A percentile compares a stretch with the other conserved stretches of the same genome.
Evolutionary conservation across 92 coral and sea anemone species (phyloP).

Genomic region (Meandrina meandrites): DNA sequence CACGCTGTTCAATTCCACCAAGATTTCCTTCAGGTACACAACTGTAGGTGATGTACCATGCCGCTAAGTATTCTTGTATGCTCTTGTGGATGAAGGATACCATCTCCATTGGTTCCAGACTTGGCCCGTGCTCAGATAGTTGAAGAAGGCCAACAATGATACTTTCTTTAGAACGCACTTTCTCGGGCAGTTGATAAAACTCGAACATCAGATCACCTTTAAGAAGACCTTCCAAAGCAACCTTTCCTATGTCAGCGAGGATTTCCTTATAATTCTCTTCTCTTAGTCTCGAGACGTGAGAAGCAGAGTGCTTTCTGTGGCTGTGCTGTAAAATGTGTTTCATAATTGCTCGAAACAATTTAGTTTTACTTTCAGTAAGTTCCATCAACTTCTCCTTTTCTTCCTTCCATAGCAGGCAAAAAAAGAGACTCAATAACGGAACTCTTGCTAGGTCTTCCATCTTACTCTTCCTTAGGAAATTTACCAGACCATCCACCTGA

Average conservation of each 20-base stretch:
- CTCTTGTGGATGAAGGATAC: constrained; percentile 32
- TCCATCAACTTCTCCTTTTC: neutral
- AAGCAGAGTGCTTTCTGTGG: neutral
- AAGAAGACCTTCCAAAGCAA: constrained; percentile 15
- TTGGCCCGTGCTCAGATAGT: neutral
- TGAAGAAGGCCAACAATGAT: constrained; percentile 17
- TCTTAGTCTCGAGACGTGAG: neutral
- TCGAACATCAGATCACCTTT: constrained; percentile 8
- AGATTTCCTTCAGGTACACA: neutral
- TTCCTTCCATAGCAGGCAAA: constrained; percentile 23
- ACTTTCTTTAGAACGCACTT: neutral
- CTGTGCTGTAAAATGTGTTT: constrained; percentile 20
- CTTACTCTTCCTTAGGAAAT: no score
- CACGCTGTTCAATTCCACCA: neutral
- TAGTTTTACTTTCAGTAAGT: neutral
- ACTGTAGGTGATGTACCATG: constrained; percentile 17
- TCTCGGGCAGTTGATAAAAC: constrained; percentile 1
- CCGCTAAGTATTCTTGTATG: constrained; percentile 33
- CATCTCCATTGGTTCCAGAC: neutral
- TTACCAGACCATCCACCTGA: no score
- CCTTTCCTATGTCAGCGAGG: constrained; percentile 23
- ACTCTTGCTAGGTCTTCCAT: constrained; percentile 9
- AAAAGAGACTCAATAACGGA: constrained; percentile 23
- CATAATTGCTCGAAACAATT: constrained; percentile 17
- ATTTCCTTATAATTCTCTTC: neutral